A percentile compares a stretch with the other conserved stretches of the same genome.
Evolutionary conservation across 2,113 vertebrate genomes (phyloP).

Genomic region (Hyperopisus bebe): DNA sequence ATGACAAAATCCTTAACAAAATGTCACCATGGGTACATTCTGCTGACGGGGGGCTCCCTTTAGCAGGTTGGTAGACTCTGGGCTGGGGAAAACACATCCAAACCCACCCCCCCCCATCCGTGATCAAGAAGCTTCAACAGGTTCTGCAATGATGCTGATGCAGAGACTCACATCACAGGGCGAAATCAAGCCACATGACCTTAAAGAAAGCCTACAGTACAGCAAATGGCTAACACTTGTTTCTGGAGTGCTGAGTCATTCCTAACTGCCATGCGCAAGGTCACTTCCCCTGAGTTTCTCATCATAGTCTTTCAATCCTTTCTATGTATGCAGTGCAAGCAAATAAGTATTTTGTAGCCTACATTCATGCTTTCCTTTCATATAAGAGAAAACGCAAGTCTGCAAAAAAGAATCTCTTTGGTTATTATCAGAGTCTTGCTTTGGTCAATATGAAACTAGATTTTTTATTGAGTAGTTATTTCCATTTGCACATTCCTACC

Average conservation of each 20-base stretch:
- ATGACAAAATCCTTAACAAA: not conserved
- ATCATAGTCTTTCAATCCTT: not conserved
- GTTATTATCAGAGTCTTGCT: not conserved
- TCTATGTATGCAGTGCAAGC: not conserved
- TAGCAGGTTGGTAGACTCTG: not conserved
- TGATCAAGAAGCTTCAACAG: not conserved
- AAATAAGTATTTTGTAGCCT: not conserved
- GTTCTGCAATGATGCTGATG: not conserved
- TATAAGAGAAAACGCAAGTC: not conserved
- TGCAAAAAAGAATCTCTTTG: not conserved
- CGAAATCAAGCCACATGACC: not conserved
- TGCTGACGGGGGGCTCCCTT: not conserved
- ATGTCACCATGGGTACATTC: not conserved
- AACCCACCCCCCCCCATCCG: not conserved
- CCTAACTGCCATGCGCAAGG: not conserved
- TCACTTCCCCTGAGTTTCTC: not conserved
- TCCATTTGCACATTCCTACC: not conserved
- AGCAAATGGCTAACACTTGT: not conserved
- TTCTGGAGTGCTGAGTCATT: constrained; percentile 1
- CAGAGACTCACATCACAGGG: not conserved
- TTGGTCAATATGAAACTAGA: not conserved
- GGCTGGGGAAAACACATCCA: not conserved
- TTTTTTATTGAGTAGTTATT: not conserved
- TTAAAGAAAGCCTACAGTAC: not conserved
- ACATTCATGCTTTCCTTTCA: not conserved